These are phyloP conservation scores for Biston betularia DNA, from an alignment of 2,888 invertebrate genomes.

Conservation along the genomic window DNA sequence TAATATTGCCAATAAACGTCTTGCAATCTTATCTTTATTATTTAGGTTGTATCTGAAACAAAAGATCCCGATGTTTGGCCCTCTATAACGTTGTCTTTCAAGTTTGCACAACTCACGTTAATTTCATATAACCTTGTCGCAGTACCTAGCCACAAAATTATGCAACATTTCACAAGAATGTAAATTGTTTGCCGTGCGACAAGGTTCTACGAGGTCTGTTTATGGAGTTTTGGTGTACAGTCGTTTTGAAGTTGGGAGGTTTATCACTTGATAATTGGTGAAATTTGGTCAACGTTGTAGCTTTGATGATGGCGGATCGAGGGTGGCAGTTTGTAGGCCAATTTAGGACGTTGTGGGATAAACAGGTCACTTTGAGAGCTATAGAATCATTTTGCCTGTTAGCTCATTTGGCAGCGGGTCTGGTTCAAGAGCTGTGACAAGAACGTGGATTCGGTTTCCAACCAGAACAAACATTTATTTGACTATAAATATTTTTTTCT, in stretches of 20 bases:
- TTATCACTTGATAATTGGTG: constrained; percentile 42
- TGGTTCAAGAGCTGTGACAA: no score
- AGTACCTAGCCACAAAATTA: not conserved
- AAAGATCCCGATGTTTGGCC: constrained; percentile 34
- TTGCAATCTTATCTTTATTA: constrained; percentile 30
- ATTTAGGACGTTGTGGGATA: constrained; percentile 19
- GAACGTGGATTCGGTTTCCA: no score
- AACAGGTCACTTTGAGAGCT: constrained; percentile 21
- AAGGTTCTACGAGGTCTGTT: constrained; percentile 12
- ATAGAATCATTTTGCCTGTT: not conserved
- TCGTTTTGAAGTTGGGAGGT: constrained; percentile 35
- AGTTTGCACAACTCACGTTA: constrained; percentile 23
- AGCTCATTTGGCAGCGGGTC: no score
- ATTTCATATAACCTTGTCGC: constrained; percentile 12
- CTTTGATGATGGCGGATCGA: constrained; percentile 36
- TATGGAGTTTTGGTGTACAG: constrained; percentile 16
- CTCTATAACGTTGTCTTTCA: constrained; percentile 28
- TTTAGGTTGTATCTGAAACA: constrained; percentile 31
- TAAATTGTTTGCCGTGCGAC: not conserved
- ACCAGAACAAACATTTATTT: not conserved
- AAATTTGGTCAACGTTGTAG: constrained; percentile 33
- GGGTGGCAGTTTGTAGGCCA: constrained; percentile 27
- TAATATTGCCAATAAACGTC: constrained; percentile 31
- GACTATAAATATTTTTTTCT: no score
- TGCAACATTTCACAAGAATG: not conserved